Evolutionary conservation across 2,888 invertebrate species (phyloP), one percentile per base, ranked within the genome.

Genomic region (Labia minor): DNA sequence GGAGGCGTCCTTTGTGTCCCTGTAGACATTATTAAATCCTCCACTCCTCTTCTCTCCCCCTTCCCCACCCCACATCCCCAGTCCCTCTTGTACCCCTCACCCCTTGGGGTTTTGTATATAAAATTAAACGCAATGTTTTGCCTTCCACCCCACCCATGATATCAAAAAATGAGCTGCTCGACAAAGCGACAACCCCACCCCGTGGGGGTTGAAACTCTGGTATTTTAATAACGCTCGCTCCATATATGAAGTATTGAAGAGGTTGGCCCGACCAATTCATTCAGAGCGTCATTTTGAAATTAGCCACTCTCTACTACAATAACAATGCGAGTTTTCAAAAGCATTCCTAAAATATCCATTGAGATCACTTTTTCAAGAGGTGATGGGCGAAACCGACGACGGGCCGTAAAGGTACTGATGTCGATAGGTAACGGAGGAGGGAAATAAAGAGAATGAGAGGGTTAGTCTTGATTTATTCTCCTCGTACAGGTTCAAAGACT

Each of bases 201-300:
- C 49, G 2, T n/a, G 14, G 16, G 16, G 26, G 26, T 26, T 6
- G 26, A 3, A 11, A 11, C 49, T 49, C 49, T 49, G 49, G 49
- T 49, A 49, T 49, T 49, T 49, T 49, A 49, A 49, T 49, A 49
- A 49, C 49, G 49, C 49, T 16, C 14, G 26, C 26, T 49, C 16
- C 14, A 49, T 49, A 49, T 49, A 49, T 49, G 49, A 49, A 49
- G 49, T 49, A 49, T 49, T 49, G 49, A 49, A 49, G 49, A 49
- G 49, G 49, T 49, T 49, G 49, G 49, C 3, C 26, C 26, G 4
- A 8, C 49, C 49, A 49, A 49, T 49, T 49, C 49, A 49, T 49
- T 49, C 49, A 26, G 49, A 49, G 49, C 49, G 49, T 49, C 49
- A 49, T 49, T 49, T 49, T 49, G 49, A 49, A 49, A 49, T 49